These are phyloP conservation scores for Amblyjoppa proteus DNA, from an alignment of 2,888 invertebrate species.

Conservation along the genomic window DNA sequence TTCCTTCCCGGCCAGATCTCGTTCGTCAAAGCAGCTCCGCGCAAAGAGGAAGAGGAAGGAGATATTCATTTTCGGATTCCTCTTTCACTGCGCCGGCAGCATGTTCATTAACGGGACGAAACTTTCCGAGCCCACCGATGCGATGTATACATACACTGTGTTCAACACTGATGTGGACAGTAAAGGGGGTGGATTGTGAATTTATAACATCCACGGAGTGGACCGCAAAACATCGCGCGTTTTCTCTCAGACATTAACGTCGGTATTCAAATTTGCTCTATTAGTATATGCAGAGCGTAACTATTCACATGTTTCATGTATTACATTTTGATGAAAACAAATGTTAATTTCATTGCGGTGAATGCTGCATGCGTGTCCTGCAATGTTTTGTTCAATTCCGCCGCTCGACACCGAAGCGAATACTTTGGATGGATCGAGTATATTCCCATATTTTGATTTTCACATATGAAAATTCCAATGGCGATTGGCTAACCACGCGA, in stretches of 20 bases:
- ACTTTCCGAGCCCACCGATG: not conserved
- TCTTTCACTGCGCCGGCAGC: not conserved
- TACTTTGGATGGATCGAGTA: too few relatives aligned
- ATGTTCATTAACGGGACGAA: constrained; percentile 1
- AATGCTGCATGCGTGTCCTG: too few relatives aligned
- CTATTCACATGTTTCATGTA: too few relatives aligned
- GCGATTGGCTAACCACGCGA: too few relatives aligned
- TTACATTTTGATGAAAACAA: too few relatives aligned
- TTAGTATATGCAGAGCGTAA: too few relatives aligned
- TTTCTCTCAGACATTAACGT: not conserved
- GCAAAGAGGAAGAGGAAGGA: not conserved
- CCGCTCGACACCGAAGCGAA: too few relatives aligned
- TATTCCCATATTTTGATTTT: too few relatives aligned
- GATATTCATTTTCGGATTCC: constrained; percentile 6
- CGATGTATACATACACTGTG: not conserved
- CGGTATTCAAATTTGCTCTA: not conserved
- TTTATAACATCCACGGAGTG: not conserved
- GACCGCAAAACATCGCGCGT: not conserved
- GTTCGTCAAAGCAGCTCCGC: not conserved
- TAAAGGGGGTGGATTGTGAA: not conserved
- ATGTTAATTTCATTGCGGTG: too few relatives aligned
- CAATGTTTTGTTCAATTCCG: too few relatives aligned
- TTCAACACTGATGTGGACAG: not conserved
- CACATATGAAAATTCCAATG: too few relatives aligned
- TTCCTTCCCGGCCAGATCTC: not conserved